Conservation (phyloP, 2,113 vertebrate species). For the Anhinga rufa region DNA sequence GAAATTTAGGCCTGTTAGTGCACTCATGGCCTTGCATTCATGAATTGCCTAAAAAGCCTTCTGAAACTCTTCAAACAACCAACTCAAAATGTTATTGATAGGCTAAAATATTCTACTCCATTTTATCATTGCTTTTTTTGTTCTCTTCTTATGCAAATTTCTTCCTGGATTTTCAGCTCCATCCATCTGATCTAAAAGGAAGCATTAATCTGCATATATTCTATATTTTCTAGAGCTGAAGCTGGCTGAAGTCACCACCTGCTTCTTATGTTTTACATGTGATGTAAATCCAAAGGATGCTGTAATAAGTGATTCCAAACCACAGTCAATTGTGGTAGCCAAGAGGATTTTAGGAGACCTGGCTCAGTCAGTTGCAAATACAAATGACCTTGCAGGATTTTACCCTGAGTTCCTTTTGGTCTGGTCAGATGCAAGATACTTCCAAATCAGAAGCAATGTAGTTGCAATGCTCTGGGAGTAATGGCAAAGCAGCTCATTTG, state of each 20-base stretch:
- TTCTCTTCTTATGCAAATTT: neutral
- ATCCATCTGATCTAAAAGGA: neutral
- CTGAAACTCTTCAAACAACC: neutral
- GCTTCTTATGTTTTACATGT: neutral
- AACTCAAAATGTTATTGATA: neutral
- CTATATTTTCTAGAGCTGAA: neutral
- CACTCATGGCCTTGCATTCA: neutral
- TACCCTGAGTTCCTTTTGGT: neutral
- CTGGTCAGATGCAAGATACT: neutral
- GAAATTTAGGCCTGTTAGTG: neutral
- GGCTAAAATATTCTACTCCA: neutral
- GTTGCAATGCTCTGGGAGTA: neutral
- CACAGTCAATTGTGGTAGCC: neutral
- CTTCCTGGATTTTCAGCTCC: neutral
- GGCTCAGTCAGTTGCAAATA: neutral
- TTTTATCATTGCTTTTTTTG: neutral
- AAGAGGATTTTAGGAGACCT: neutral
- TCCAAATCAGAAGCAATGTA: neutral
- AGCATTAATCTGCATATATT: neutral
- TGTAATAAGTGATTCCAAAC: neutral
- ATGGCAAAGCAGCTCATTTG: neutral
- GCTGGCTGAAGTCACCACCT: neutral
- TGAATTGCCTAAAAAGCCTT: neutral
- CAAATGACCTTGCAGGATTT: neutral
- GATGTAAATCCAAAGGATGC: neutral